Percentiles rank a stretch among this genome's conserved stretches.
Conservation (phyloP, 1,140 invertebrate genomes). For the Tetramorium simillimum region DNA sequence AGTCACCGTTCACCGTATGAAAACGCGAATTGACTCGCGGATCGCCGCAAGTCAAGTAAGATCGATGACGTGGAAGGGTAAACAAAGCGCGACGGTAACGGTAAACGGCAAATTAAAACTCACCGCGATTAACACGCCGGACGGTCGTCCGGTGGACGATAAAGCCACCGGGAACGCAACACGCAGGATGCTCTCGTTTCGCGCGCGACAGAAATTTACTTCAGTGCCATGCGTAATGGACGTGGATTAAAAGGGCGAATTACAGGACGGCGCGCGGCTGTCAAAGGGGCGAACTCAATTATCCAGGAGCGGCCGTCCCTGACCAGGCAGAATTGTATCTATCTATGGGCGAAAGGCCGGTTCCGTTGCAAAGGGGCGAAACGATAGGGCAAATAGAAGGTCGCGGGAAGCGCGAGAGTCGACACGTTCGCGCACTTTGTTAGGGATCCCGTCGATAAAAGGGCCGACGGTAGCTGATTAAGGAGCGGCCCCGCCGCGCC, state of each 20-base stretch:
- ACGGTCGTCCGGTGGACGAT: too few species aligned
- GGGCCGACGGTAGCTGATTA: conserved; percentile 50
- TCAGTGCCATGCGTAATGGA: conserved; percentile 47
- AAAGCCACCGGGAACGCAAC: neutral
- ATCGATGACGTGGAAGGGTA: neutral
- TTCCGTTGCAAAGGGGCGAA: conserved; percentile 40
- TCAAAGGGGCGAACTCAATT: conserved; percentile 60
- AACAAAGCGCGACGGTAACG: neutral
- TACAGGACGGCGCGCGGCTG: conserved; percentile 15
- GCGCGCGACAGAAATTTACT: conserved; percentile 27
- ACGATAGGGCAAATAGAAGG: conserved; percentile 55
- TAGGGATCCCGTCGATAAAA: conserved; percentile 56
- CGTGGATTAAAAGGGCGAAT: conserved; percentile 57
- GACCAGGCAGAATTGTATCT: conserved; percentile 59
- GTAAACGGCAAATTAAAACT: conserved; percentile 43
- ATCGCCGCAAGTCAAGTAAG: neutral
- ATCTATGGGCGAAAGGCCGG: conserved; percentile 30
- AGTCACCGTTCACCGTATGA: neutral
- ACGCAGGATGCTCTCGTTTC: conserved; percentile 41
- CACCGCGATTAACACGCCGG: conserved; percentile 37
- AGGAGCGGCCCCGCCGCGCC: conserved; percentile 27
- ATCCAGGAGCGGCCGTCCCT: conserved; percentile 41
- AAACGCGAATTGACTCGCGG: conserved; percentile 12
- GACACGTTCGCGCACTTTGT: conserved; percentile 55
- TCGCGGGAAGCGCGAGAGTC: conserved; percentile 19